phyloP scores from a whole-genome alignment of 2,888 invertebrate species.

The Heterodera filipjevi region DNA sequence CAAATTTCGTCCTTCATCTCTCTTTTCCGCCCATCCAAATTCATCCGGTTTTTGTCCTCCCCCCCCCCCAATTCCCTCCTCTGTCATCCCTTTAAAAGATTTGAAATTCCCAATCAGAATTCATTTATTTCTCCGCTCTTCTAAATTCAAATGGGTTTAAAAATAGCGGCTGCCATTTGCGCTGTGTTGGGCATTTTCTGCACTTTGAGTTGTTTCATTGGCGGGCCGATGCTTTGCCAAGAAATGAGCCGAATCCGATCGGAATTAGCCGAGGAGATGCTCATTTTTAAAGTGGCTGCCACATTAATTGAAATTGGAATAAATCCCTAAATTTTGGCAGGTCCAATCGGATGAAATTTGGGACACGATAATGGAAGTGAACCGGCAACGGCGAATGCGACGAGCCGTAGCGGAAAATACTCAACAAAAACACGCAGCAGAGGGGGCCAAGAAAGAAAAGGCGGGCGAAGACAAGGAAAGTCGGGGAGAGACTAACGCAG shows the following conservation, averaged over 20 bases:
- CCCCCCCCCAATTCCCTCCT: not conserved
- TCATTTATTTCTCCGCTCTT: not conserved
- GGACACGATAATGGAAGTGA: slow-evolving; percentile 56
- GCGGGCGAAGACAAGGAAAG: not conserved
- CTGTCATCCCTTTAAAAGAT: not conserved
- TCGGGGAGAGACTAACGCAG: slow-evolving; percentile 1
- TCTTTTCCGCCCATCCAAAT: not conserved
- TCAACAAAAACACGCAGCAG: slow-evolving; percentile 42
- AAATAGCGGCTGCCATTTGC: slow-evolving; percentile 30
- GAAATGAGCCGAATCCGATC: slow-evolving; percentile 32
- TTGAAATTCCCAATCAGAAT: not conserved
- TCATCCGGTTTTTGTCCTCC: not conserved
- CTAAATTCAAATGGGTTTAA: slow-evolving; percentile 31
- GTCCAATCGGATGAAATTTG: slow-evolving; percentile 60
- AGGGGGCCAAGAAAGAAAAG: not conserved
- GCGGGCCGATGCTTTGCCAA: slow-evolving; percentile 29
- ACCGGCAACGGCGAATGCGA: slow-evolving; percentile 35
- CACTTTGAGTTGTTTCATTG: slow-evolving; percentile 28
- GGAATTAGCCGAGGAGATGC: slow-evolving; percentile 35
- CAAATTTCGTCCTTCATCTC: not conserved
- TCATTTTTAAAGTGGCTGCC: slow-evolving; percentile 27
- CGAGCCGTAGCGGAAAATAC: slow-evolving; percentile 43
- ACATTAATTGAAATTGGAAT: not conserved
- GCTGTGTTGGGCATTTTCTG: slow-evolving; percentile 29
- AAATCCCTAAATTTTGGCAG: slow-evolving; percentile 38